phyloP scores from a whole-genome alignment of 2,888 invertebrate genomes.

The Leptinotarsa peninsularis region DNA sequence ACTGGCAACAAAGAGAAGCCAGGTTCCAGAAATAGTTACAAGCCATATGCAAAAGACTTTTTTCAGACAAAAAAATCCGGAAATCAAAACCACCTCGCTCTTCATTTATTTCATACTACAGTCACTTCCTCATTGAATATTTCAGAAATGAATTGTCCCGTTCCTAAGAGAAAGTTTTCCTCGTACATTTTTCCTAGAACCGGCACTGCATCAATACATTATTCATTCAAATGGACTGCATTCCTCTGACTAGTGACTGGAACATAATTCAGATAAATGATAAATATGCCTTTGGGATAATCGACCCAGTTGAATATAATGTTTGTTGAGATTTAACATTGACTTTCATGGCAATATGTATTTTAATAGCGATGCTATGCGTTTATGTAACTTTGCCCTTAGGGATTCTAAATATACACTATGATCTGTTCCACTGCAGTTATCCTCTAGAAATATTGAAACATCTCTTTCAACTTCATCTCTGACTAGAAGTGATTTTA shows the following conservation, averaged over 20 bases:
- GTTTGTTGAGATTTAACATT: slow-evolving; percentile 28
- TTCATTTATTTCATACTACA: too few species aligned
- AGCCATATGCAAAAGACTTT: too few species aligned
- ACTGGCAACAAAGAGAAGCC: too few species aligned
- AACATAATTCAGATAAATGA: slow-evolving; percentile 17
- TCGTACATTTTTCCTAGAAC: background rate
- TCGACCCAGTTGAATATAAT: slow-evolving; percentile 7
- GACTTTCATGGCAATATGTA: slow-evolving; percentile 20
- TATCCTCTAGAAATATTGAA: background rate
- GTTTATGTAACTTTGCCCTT: background rate
- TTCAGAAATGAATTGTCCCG: background rate
- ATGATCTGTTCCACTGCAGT: background rate
- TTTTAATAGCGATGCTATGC: background rate
- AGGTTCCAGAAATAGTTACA: too few species aligned
- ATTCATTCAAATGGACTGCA: slow-evolving; percentile 16
- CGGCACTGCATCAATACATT: background rate
- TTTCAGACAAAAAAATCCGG: too few species aligned
- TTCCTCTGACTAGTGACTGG: slow-evolving; percentile 5
- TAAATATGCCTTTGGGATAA: slow-evolving; percentile 14
- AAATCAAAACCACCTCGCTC: too few species aligned
- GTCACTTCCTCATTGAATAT: too few species aligned
- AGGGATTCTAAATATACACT: background rate
- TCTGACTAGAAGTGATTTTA: too few species aligned
- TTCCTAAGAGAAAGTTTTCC: background rate
- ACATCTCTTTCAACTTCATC: background rate